Evolutionary conservation across 2,797 vertebrate genomes (phyloP).

Genomic region (Intellagama lesueurii): DNA sequence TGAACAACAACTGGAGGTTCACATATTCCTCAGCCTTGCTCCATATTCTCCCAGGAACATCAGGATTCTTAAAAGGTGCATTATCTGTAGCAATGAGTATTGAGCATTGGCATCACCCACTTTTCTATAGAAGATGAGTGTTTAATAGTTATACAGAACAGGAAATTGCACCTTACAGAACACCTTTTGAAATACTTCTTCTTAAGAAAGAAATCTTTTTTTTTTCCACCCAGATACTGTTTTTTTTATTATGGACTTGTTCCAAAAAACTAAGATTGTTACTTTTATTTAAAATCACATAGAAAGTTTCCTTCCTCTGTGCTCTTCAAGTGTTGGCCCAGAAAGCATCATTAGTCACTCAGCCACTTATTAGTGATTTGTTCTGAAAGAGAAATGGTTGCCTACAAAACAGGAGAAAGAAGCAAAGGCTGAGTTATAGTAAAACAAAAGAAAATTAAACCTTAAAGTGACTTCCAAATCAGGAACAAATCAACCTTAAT

Average conservation of each 20-base stretch:
- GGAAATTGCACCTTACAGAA: background rate
- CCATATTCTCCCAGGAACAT: background rate
- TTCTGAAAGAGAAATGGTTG: background rate
- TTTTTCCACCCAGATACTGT: background rate
- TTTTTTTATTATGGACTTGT: background rate
- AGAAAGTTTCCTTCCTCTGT: background rate
- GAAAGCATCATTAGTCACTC: background rate
- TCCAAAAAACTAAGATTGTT: background rate
- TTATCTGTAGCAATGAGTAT: background rate
- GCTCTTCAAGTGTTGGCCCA: background rate
- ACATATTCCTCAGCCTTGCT: background rate
- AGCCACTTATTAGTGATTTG: background rate
- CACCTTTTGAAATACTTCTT: background rate
- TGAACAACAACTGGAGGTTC: background rate
- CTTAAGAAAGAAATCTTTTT: background rate
- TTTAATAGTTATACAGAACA: background rate
- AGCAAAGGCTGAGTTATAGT: background rate
- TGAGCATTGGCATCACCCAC: background rate
- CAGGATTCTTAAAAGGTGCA: background rate
- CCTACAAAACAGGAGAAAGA: background rate
- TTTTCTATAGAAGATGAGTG: background rate
- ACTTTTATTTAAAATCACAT: background rate
- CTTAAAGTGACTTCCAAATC: background rate
- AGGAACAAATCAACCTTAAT: slow-evolving; percentile 3
- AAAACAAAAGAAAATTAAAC: background rate